Evolutionary conservation across 1,140 invertebrate species (phyloP).

Genomic region (Chymomyza costata): DNA sequence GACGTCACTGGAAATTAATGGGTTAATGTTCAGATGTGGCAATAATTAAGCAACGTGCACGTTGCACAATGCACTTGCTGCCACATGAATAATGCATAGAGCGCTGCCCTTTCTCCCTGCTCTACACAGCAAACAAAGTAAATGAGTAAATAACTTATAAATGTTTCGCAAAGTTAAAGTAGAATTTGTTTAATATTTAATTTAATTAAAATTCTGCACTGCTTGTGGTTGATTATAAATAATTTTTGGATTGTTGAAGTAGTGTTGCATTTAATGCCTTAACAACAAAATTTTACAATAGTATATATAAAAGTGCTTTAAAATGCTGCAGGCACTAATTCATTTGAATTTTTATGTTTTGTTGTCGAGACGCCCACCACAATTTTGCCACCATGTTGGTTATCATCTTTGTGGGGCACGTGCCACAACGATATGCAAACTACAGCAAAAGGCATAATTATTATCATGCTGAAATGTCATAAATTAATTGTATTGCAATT

Average conservation of each 20-base stretch:
- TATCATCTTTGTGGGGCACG: conserved; percentile 31
- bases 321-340: too few species aligned
- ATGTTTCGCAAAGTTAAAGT: too few species aligned
- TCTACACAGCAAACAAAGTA: too few species aligned
- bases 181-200: conserved; percentile 68
- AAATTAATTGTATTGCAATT: conserved; percentile 70
- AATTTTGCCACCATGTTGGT: neutral
- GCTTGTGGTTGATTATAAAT: too few species aligned
- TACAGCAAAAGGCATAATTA: conserved; percentile 6
- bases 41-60: conserved; percentile 71
- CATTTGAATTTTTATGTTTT: too few species aligned
- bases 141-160: too few species aligned
- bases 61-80: conserved; percentile 46
- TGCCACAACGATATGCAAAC: conserved; percentile 36
- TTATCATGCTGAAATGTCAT: conserved; percentile 46
- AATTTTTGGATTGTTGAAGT: too few species aligned
- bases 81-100: conserved; percentile 71
- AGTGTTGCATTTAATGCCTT: too few species aligned
- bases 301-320: too few species aligned
- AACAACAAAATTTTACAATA: too few species aligned
- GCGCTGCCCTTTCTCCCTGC: too few species aligned
- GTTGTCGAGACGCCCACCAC: too few species aligned
- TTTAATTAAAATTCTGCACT: conserved; percentile 59
- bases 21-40: conserved; percentile 63
- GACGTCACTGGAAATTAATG: conserved; percentile 73